A percentile compares a stretch with the other conserved stretches of the same genome.
Conservation (phyloP, 2,797 vertebrate species). For the Acanthopagrus latus region DNA sequence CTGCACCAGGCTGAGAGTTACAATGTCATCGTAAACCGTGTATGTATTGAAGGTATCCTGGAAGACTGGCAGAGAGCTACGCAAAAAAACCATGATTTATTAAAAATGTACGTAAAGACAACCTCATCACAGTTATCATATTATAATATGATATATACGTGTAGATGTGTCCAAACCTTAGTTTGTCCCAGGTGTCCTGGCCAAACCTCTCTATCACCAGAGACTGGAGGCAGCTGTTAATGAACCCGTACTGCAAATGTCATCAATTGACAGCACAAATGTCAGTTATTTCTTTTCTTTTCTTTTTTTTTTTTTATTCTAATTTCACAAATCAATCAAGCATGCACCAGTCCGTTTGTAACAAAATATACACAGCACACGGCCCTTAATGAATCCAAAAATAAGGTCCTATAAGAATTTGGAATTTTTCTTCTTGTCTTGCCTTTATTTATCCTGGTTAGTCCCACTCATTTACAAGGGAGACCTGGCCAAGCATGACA, state of each 20-base stretch:
- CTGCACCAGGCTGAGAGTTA: constrained; percentile 84
- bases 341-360: no score
- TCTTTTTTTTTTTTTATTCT: no score
- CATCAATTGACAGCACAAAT: no score
- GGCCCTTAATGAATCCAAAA: no score
- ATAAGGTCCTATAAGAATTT: no score
- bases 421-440: no score
- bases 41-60: constrained; percentile 87
- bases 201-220: constrained; percentile 85
- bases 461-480: no score
- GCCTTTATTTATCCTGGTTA: no score
- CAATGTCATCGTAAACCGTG: constrained; percentile 82
- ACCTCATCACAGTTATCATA: background rate
- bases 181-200: constrained; percentile 83
- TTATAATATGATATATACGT: background rate
- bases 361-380: no score
- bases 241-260: constrained; percentile 85
- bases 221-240: constrained; percentile 89
- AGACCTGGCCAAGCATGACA: no score
- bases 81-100: background rate
- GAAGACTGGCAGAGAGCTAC: constrained; percentile 73
- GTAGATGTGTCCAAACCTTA: constrained; percentile 69
- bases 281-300: no score
- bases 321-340: no score
- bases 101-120: background rate